Base-by-base conservation (phyloP, 2,888 invertebrate genomes). In the Drosophila flavopinicola region DNA sequence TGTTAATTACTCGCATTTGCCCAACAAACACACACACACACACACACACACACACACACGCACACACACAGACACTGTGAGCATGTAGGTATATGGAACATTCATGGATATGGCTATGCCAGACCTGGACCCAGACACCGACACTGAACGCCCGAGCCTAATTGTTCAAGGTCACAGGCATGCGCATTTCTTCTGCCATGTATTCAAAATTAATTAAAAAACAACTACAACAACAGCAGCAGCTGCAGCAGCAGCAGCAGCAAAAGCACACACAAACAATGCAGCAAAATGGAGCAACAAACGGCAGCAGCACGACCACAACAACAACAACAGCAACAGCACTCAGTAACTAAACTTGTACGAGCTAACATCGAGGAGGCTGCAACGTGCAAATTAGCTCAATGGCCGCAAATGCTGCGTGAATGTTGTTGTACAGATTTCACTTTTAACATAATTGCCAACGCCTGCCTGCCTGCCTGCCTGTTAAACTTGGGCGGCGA, bases 131-230 rank as follows among this genome's bases (percentile, higher is more conserved):
- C 61, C 76, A 75, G 72, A 75, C 76, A 59, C 72, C 66, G 75
- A 53, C 70, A 53, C 54, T 52, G 58, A 73, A 61, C 49, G 65
- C 48, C 66, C 66, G 82, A 67, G 75, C 82, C 87, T 76, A 83
- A 83, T 87, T 76, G 76, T 85, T 87, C 83, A 83, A 83, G 83
- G 83, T 83, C 83, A 83, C 84, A 83, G 88, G 56, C 83, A 83
- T 83, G 83, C 83, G 87, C 83, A 83, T 83, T 83, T 85, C 79
- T 83, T 74, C 61, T 54, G 49, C 59, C 71, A 77, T 64, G 87
- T 72, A 78, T 78, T 85, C 76, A 71, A 75, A 84, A 85, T 83
- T 87, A 83, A 87, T 87, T 83, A 76, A 78, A 78, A 78, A 71
- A 75, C 68, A 64, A 63, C 71, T 64, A 38, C 74, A 75, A 33